Evolutionary conservation across 53 echinoderm and acorn worm genomes (phyloP).

Genomic region (Hippasteria phrygiana): DNA sequence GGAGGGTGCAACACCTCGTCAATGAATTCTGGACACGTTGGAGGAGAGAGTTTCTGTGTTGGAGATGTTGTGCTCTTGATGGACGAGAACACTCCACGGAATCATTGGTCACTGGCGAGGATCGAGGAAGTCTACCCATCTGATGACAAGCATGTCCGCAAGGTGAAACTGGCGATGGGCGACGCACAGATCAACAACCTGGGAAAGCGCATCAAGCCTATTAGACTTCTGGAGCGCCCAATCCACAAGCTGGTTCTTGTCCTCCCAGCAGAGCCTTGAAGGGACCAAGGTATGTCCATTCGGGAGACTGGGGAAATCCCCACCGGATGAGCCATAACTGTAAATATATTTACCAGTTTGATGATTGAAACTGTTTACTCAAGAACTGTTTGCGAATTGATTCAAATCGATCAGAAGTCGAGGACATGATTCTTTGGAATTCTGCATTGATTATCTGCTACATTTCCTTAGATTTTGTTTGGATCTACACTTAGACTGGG

Average conservation of each 20-base stretch:
- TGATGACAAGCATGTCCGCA: constrained; percentile 52
- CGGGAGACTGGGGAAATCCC: background rate
- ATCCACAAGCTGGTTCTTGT: constrained; percentile 55
- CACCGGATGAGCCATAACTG: constrained; percentile 1
- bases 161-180: constrained; percentile 44
- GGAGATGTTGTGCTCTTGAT: constrained; percentile 59
- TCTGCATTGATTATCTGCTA: background rate
- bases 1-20: constrained; percentile 48
- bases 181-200: background rate
- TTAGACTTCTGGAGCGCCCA: constrained; percentile 19
- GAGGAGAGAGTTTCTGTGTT: constrained; percentile 44
- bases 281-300: background rate
- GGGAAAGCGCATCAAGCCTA: constrained; percentile 9
- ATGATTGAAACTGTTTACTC: constrained; percentile 1
- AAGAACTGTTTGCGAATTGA: background rate
- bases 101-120: constrained; percentile 41
- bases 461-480: background rate
- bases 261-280: background rate
- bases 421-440: background rate
- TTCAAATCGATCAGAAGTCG: background rate
- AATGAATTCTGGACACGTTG: constrained; percentile 58
- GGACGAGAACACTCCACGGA: constrained; percentile 46
- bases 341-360: background rate
- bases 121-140: constrained; percentile 38
- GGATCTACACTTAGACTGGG: background rate